These are phyloP conservation scores for Lerista edwardsae DNA, from an alignment of 2,797 vertebrate species.

Conservation along the genomic window DNA sequence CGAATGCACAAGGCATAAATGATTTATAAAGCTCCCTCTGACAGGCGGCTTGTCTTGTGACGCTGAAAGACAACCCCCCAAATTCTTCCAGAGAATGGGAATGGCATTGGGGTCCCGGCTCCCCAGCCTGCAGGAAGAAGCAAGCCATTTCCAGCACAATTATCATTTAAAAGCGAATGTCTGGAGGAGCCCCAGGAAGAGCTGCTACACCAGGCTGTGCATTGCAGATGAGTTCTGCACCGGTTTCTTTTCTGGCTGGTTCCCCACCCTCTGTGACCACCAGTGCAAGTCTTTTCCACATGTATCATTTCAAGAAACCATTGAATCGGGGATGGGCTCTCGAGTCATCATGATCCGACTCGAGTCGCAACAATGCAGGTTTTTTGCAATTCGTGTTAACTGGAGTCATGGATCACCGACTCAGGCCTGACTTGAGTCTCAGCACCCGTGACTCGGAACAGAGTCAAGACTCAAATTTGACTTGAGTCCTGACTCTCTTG, in stretches of 20 bases:
- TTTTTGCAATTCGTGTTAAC: too few species aligned
- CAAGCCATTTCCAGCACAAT: slow-evolving; percentile 42
- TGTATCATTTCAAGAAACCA: background rate
- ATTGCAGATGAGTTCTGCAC: background rate
- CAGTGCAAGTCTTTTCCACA: background rate
- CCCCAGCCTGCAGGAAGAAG: background rate
- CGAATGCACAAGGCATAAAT: slow-evolving; percentile 28
- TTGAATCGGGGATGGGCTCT: too few species aligned
- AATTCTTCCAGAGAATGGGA: slow-evolving; percentile 9
- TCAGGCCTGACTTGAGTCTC: too few species aligned
- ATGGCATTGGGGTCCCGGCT: background rate
- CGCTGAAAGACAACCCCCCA: background rate
- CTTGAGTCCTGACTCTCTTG: too few species aligned
- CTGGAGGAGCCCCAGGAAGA: slow-evolving; percentile 26
- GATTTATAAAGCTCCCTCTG: slow-evolving; percentile 36
- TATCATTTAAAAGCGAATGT: slow-evolving; percentile 57
- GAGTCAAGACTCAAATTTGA: too few species aligned
- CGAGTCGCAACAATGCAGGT: too few species aligned
- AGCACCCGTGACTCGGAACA: too few species aligned
- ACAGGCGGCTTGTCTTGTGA: slow-evolving; percentile 42
- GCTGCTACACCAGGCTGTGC: background rate
- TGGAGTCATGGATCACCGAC: too few species aligned
- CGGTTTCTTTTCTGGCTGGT: background rate
- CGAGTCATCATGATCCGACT: too few species aligned
- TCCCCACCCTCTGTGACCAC: background rate